Base-by-base conservation (phyloP, 2,113 vertebrate genomes). In the Campylomormyrus tamandua region DNA sequence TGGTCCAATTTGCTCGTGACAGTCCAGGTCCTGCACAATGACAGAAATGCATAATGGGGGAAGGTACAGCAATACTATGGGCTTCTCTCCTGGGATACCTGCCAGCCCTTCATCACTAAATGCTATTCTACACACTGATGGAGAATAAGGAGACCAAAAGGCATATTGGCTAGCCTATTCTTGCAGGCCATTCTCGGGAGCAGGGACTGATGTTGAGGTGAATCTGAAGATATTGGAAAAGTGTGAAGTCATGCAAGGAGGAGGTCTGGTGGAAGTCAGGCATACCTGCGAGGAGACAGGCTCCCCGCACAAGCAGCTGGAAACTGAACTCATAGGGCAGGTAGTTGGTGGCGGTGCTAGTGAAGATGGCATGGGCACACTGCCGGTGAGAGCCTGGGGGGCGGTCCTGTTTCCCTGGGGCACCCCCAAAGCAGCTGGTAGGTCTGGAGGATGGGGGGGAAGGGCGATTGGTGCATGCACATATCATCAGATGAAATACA, bases 231-330 rank as follows among this genome's bases (percentile, higher is more conserved):
- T 80, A 35, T 2, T 6, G 13, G 74, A 17, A 80, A 80, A 80
- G 74, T 39, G 11, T 15, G 35, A 80, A 17, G 31, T 15, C 10
- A 3, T 21, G 80, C 1, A 50, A 9, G 58, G 31, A 49, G 11
- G 45, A 10, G 8, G 48, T 17, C 9, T 31, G 21, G 39, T n/a
- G 24, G 45, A 87, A 53, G 39, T 46, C 35, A 13, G 39, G 24
- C 91, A 49, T 96, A 99, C 98, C 98, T 92, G 98, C 98, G 74
- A 99, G 94, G 77, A 99, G 96, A 92, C 98, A 99, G 5, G 98
- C 98, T 17, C 98, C 98, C 91, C 97, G 96, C 92, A 99, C 98
- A 94, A 99, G 95, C 94, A 99, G 96, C 95, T 98, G 97, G 0
- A 99, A 99, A 95, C 94, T 93, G 90, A 99, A 97, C 58, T 98